Base-by-base conservation (phyloP, 2,113 vertebrate species). In the Capricornis sumatraensis region DNA sequence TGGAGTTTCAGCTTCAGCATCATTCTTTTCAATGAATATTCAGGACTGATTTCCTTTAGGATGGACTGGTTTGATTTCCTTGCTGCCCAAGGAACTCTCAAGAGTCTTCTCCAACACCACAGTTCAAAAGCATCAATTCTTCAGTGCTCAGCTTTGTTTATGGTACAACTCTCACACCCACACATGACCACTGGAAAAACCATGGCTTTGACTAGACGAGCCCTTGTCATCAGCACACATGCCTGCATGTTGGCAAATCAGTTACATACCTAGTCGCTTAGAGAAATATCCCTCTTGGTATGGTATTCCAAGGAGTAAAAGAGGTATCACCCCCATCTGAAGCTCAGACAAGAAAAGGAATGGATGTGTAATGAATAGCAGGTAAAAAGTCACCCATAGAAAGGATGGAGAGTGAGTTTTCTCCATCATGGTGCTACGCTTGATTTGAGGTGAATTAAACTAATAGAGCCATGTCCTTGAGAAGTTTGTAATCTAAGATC, bases 401-500 rank as follows among this genome's bases (percentile, higher is more conserved):
- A 79, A 60, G 12, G 33, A 19, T 5, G 6, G 79, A 19, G 21
- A 47, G 25, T 13, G 0, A 12, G 16, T 8, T 64, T 14, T 74
- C 52, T 53, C 36, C 53, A 15, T 25, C 3, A 57, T 25, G 17
- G 52, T 4, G 7, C 30, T 23, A 27, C 1, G 7, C 28, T 87
- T 45, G 81, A 74, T n/a, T 28, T 85, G 21, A 84, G 62, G 28
- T 76, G 86, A 92, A 62, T 97, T 76, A 84, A 84, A 15, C 52
- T 25, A 19, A 36, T 43, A 87, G 45, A 83, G 30, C 58, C n/a
- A 43, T 30, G 23, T n/a, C 57, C 94, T 81, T 19, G 83, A 71
- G 86, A 76, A 87, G 43, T 71, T 91, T 71, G 36, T 78, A 82
- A 94, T 90, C 96, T 95, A 83, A 58, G 14, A 57, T 93, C 27